Percentiles rank a stretch among this genome's conserved stretches.
Conservation (phyloP, 2,888 invertebrate species). For the Dicyrtomina minuta region DNA sequence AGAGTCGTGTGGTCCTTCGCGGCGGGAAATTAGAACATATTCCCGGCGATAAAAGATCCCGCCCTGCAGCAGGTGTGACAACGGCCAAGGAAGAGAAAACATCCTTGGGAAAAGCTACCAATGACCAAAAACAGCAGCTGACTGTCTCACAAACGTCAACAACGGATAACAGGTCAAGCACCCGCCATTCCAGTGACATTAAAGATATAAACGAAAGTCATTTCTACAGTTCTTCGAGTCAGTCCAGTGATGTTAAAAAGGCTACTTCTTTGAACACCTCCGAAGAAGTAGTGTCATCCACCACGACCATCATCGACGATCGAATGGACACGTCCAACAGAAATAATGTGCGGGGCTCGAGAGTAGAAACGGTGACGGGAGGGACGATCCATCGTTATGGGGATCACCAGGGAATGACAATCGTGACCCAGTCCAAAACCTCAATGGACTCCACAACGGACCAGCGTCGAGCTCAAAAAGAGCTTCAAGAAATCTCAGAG, state of each 20-base stretch:
- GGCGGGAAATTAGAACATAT: constrained; percentile 21
- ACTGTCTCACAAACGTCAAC: neutral
- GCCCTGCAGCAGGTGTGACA: constrained; percentile 26
- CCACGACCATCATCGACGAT: neutral
- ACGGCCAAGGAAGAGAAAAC: constrained; percentile 15
- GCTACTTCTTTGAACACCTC: neutral
- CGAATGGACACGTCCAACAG: neutral
- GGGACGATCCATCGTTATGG: constrained; percentile 48
- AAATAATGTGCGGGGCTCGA: constrained; percentile 42
- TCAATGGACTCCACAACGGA: constrained; percentile 51
- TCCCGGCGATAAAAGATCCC: constrained; percentile 3
- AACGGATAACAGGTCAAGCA: neutral
- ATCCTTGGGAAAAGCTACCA: constrained; percentile 6
- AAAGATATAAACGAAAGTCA: constrained; percentile 2
- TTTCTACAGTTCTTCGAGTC: neutral
- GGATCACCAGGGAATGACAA: constrained; percentile 50
- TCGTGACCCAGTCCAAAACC: constrained; percentile 50
- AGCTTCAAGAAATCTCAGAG: constrained; percentile 39
- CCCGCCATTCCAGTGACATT: neutral
- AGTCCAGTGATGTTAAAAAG: neutral
- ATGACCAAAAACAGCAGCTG: neutral
- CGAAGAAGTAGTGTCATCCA: constrained; percentile 2
- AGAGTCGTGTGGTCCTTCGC: constrained; percentile 22
- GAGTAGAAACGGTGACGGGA: constrained; percentile 45
- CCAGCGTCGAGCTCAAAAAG: constrained; percentile 46